These are phyloP conservation scores for Camelus dromedarius DNA, from an alignment of 2,113 vertebrate species.

Conservation along the genomic window DNA sequence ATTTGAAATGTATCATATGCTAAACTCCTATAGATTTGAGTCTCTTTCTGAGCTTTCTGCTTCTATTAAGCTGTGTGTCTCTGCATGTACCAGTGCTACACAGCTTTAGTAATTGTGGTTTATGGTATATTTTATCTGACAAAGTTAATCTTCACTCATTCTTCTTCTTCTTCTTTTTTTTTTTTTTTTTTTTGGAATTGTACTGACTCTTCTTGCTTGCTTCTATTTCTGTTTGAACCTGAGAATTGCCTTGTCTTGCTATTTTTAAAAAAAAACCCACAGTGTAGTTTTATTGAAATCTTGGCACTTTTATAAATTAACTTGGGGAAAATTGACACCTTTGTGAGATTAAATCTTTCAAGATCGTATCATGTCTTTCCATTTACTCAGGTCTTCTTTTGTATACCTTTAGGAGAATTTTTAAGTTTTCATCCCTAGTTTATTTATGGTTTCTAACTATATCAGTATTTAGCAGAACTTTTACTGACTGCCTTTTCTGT, in stretches of 20 bases:
- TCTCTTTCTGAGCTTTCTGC: background rate
- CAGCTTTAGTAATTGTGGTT: background rate
- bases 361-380: background rate
- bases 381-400: background rate
- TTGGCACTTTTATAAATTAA: background rate
- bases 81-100: background rate
- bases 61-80: background rate
- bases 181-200: background rate
- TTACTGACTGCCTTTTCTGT: background rate
- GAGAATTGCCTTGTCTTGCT: background rate
- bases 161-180: background rate
- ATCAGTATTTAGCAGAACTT: background rate
- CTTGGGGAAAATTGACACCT: background rate
- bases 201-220: slow-evolving; percentile 1
- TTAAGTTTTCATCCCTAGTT: slow-evolving; percentile 32
- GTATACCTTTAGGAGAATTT: background rate
- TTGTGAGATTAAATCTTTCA: background rate
- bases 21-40: background rate
- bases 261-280: background rate
- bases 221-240: slow-evolving; percentile 20
- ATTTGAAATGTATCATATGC: slow-evolving; percentile 14
- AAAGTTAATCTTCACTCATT: background rate
- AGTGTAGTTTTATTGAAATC: slow-evolving; percentile 15
- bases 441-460: slow-evolving; percentile 19
- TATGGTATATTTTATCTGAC: background rate